Evolutionary conservation across 2,888 invertebrate genomes (phyloP).

Genomic region (Sesia bembeciformis): DNA sequence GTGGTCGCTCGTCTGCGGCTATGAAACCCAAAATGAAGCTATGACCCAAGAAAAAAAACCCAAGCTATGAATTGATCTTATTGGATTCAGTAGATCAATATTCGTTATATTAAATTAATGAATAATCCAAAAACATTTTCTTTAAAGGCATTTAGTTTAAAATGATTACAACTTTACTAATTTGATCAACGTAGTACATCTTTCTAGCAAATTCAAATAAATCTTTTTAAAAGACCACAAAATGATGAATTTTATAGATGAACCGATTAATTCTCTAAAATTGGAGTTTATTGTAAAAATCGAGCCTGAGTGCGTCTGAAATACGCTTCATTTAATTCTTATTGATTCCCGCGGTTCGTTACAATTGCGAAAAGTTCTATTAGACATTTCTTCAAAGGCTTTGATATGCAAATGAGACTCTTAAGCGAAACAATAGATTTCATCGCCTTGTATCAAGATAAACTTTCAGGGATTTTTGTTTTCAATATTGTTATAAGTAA

Average conservation of each 20-base stretch:
- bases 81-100: too few relatives aligned
- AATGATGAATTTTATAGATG: background rate
- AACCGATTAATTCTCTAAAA: background rate
- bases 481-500: background rate
- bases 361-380: slow-evolving; percentile 62
- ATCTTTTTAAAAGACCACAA: too few relatives aligned
- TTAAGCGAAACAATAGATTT: slow-evolving; percentile 60
- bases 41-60: too few relatives aligned
- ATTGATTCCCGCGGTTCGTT: slow-evolving; percentile 56
- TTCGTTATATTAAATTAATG: too few relatives aligned
- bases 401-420: slow-evolving; percentile 56
- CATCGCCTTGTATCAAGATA: slow-evolving; percentile 4
- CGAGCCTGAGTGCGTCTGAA: slow-evolving; percentile 12
- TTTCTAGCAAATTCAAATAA: too few relatives aligned
- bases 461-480: background rate
- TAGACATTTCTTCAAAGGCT: slow-evolving; percentile 43
- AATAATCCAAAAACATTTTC: too few relatives aligned
- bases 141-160: too few relatives aligned
- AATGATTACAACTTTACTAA: too few relatives aligned
- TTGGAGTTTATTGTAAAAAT: background rate
- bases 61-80: too few relatives aligned
- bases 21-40: too few relatives aligned
- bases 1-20: too few relatives aligned
- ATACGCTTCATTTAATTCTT: slow-evolving; percentile 42
- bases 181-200: too few relatives aligned